Evolutionary conservation across 64 coral and sea anemone species (phyloP).

Genomic region (Astreopora myriophthalma): DNA sequence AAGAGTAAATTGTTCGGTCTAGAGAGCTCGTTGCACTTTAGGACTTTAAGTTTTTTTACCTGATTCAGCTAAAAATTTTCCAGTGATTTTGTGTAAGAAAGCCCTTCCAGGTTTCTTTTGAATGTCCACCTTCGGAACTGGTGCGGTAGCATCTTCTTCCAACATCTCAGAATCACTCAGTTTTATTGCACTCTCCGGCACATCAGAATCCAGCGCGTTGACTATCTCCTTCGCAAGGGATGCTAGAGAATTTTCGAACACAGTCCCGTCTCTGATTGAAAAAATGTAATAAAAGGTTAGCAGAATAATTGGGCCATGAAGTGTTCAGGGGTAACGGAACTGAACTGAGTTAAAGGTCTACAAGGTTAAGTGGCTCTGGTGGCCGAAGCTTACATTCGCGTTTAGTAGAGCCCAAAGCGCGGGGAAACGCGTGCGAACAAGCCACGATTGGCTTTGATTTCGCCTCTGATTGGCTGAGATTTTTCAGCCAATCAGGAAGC

Average conservation of each 20-base stretch:
- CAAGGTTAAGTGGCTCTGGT: no score
- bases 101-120: conserved; percentile 89
- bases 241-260: conserved; percentile 67
- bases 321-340: no score
- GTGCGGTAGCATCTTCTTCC: background rate
- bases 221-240: conserved; percentile 78
- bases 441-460: no score
- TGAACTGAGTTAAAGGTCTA: no score
- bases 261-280: conserved; percentile 41
- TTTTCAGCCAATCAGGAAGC: no score
- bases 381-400: no score
- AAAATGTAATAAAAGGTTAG: background rate
- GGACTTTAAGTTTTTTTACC: conserved; percentile 12
- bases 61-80: conserved; percentile 85
- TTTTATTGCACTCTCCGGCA: conserved; percentile 42
- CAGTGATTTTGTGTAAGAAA: conserved; percentile 72
- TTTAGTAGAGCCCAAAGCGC: no score
- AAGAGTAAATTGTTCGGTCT: background rate
- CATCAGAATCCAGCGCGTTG: conserved; percentile 31
- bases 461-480: no score
- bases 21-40: background rate
- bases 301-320: no score
- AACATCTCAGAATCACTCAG: conserved; percentile 20
- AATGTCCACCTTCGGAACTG: background rate
- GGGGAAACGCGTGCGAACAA: no score